phyloP scores from a whole-genome alignment of 2,113 vertebrate species.

The Triplophysa dalaica region DNA sequence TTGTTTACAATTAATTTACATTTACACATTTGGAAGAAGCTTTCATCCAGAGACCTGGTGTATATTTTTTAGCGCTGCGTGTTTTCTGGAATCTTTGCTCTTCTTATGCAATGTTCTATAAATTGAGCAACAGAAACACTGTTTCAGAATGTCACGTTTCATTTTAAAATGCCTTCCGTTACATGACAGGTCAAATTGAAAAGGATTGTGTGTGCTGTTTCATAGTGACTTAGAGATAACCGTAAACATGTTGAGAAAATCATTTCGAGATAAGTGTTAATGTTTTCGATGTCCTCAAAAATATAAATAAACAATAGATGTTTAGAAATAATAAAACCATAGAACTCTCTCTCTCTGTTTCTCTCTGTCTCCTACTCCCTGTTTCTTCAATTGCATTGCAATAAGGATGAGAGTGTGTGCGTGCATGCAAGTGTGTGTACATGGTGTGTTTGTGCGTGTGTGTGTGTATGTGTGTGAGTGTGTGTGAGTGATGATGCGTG shows the following conservation, averaged over 20 bases:
- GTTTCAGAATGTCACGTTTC: too few species aligned
- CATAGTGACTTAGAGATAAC: neutral
- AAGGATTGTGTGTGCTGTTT: neutral
- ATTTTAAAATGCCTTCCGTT: too few species aligned
- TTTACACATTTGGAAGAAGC: too few species aligned
- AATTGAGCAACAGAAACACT: too few species aligned
- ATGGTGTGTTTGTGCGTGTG: neutral
- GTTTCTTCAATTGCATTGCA: neutral
- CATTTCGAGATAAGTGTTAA: neutral
- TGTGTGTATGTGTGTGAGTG: conserved; percentile 28
- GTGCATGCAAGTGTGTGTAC: neutral
- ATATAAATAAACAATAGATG: neutral
- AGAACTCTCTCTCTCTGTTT: neutral
- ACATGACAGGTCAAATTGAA: neutral
- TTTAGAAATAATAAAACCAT: neutral
- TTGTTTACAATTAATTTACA: too few species aligned
- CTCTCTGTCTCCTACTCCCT: neutral
- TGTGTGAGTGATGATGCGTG: conserved; percentile 50
- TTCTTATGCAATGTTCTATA: too few species aligned
- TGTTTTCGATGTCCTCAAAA: neutral
- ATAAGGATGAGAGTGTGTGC: neutral
- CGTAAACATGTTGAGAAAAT: neutral
- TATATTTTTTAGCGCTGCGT: too few species aligned
- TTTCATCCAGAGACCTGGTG: too few species aligned
- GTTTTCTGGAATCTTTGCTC: too few species aligned